Evolutionary conservation across 2,797 vertebrate genomes (phyloP), one percentile per base, ranked within the genome.

Genomic region (Phaenicophaeus curvirostris): DNA sequence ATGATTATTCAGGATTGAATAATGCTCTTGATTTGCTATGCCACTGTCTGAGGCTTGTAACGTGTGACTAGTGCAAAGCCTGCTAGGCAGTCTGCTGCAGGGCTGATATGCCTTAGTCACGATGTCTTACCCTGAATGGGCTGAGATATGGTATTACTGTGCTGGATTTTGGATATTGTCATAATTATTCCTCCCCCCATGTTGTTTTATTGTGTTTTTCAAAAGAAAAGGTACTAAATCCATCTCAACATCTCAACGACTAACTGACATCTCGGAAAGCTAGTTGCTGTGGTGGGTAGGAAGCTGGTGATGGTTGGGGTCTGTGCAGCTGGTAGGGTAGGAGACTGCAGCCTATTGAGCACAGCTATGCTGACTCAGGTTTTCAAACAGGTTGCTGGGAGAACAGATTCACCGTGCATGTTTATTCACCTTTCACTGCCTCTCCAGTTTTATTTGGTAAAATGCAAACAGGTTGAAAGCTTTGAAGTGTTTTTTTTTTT

Each of bases 151-250:
- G 4, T 59, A 14, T 68, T 90, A 39, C 39, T 82, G 15, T 76
- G n/a, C 42, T 63, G 33, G 13, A 1, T 69, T 44, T n/a, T 27
- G 23, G 50, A 17, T 71, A 46, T 35, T 75, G 15, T 44, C 9
- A 9, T 35, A 37, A 67, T 35, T 48, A 19, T 13, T 9, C 8
- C 0, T 9, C 11, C 5, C 3, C 13, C 8, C 0, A 4, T 44
- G 17, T 14, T 76, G 21, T 55, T 92, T 74, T 37, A 24, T n/a
- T 39, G 25, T 41, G 7, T n/a, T 51, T 63, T 48, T 59, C 23
- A 62, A 58, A 42, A 33, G 11, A 18, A 37, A 62, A 48, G 30
- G 3, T 17, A 28, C 15, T 55, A 58, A 75, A 81, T 87, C 28
- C 42, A 11, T n/a, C 46, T 75, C 39, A 50, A 61, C 6, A 5